Base-by-base conservation (phyloP, 2,113 vertebrate genomes). In the Pantherophis guttatus region DNA sequence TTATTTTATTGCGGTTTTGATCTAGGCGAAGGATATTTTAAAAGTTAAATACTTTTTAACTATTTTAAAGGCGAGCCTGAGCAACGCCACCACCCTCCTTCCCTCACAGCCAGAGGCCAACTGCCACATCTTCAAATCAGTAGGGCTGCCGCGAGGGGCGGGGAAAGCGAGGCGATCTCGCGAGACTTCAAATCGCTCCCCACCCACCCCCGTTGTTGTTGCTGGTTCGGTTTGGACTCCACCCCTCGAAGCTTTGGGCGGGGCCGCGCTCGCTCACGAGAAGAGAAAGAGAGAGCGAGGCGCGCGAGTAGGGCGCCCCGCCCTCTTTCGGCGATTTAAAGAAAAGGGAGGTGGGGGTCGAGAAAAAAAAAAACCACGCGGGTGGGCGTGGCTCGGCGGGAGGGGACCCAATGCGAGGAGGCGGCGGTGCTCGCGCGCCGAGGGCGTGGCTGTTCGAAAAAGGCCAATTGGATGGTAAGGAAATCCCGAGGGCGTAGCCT, bases 61-160 rank as follows among this genome's bases (percentile, higher is more conserved):
- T 50, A 87, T 29, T 50, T 26, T 50, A 11, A 52, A 52, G 12
- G 86, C 26, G 12, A 50, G 7, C 11, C 11, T 50, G 3, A 2
- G n/a, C 3, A 15, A 44, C 9, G 6, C 21, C 9, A 6, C 0
- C 1, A 17, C 0, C 10, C 11, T 0, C 1, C 26, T 4, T 7
- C 23, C 26, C 6, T 48, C 59, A 52, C 2, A 29, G 48, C 15
- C 33, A 21, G 1, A 55, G 0, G 87, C 62, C 81, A 58, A 91
- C 3, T 65, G 62, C 92, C 92, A 90, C 92, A 39, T 93, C 81
- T 54, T 26, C 92, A 13, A 19, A 55, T 23, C 44, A 48, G 4
- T 1, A 0, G 39, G 87, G 53, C 11, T 10, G 8, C 52, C 2
- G 3, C 53, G 52, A 52, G 48, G 17, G 29, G 29, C n/a, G 3